phyloP scores from a whole-genome alignment of 1,140 invertebrate species.

The Drosophila virilis region DNA sequence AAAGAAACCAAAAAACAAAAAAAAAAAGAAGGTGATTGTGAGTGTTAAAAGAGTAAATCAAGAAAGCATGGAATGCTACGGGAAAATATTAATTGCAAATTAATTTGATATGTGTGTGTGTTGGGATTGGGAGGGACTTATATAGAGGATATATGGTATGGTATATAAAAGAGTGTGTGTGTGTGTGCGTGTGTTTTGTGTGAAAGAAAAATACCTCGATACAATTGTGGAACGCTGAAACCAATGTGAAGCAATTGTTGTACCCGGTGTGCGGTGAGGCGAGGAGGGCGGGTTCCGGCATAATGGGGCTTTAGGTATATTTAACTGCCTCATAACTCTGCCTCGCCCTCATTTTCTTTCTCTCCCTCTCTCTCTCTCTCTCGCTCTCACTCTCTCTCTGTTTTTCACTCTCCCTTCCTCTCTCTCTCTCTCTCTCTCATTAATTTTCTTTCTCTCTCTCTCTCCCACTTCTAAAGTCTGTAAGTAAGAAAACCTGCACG shows the following conservation, averaged over 20 bases:
- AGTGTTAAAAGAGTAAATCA: background rate
- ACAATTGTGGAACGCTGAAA: constrained; percentile 61
- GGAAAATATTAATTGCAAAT: background rate
- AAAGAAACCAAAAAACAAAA: constrained; percentile 3
- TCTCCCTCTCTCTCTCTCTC: background rate
- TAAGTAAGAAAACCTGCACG: constrained; percentile 26
- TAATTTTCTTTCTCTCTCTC: background rate
- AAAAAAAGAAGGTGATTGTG: background rate
- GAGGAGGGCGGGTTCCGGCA: background rate
- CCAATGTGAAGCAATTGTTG: constrained; percentile 65
- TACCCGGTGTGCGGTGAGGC: background rate
- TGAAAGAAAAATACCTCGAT: constrained; percentile 66
- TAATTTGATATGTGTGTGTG: background rate
- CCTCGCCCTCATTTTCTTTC: background rate
- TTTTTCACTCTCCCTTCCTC: background rate
- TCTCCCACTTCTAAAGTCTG: constrained; percentile 7
- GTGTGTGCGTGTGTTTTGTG: constrained; percentile 16
- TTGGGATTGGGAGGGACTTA: background rate
- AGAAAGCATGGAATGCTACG: background rate
- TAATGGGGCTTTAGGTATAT: constrained; percentile 1
- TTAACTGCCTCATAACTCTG: background rate
- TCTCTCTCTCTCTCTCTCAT: background rate
- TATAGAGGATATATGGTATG: background rate
- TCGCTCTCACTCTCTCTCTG: background rate
- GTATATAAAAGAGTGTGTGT: constrained; percentile 6